These are phyloP conservation scores for Panthera uncia DNA, from an alignment of 2,113 vertebrate genomes.

Conservation along the genomic window DNA sequence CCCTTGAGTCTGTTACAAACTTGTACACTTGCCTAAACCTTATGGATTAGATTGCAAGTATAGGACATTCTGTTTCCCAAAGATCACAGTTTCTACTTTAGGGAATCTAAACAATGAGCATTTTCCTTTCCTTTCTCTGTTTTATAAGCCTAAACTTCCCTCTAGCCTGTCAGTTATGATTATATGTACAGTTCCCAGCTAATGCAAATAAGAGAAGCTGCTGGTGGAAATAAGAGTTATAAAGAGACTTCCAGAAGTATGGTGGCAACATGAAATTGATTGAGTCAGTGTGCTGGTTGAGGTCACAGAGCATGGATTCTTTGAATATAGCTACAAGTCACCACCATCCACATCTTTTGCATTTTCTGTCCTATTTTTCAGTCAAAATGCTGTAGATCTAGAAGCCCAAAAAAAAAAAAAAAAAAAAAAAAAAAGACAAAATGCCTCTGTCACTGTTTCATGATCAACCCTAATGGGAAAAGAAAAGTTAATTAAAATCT, in stretches of 20 bases:
- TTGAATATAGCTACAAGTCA: background rate
- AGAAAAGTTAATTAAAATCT: slow-evolving; percentile 74
- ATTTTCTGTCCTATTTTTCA: background rate
- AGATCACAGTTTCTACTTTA: slow-evolving; percentile 48
- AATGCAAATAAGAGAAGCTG: slow-evolving; percentile 64
- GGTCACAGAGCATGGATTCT: background rate
- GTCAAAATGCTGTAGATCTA: slow-evolving; percentile 47
- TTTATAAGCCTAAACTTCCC: slow-evolving; percentile 27
- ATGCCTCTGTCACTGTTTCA: slow-evolving; percentile 48
- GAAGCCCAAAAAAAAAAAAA: background rate
- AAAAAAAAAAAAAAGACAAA: background rate
- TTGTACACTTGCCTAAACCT: slow-evolving; percentile 53
- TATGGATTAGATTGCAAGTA: slow-evolving; percentile 46
- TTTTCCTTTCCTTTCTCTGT: slow-evolving; percentile 35
- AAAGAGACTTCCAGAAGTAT: slow-evolving; percentile 48
- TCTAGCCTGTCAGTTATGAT: slow-evolving; percentile 62
- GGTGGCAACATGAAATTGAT: slow-evolving; percentile 47
- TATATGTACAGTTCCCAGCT: slow-evolving; percentile 51
- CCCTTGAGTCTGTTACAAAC: background rate
- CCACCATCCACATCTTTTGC: background rate
- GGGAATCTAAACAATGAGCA: slow-evolving; percentile 52
- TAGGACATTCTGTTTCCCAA: slow-evolving; percentile 53
- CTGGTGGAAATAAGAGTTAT: slow-evolving; percentile 54
- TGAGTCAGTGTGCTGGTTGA: background rate
- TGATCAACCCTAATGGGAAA: slow-evolving; percentile 43